These are phyloP conservation scores for Cantharis rufa DNA, from an alignment of 2,888 invertebrate species.

Conservation along the genomic window DNA sequence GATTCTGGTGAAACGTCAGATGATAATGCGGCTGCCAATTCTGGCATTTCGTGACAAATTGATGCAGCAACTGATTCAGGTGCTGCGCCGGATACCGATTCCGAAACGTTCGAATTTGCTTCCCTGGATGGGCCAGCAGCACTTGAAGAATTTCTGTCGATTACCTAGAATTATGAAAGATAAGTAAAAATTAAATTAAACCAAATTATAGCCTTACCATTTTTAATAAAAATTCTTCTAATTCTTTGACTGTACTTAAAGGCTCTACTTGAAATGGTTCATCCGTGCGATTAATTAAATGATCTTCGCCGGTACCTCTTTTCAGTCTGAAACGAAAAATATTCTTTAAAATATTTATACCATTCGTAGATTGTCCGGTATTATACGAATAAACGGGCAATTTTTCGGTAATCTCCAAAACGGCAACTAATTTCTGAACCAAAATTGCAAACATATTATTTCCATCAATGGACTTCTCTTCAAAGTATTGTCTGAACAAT, in stretches of 20 bases:
- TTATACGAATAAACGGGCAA: constrained; percentile 92
- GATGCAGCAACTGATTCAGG: neutral
- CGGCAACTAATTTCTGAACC: constrained; percentile 89
- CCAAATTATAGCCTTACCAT: constrained; percentile 66
- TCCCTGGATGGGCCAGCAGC: neutral
- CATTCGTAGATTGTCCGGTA: constrained; percentile 80
- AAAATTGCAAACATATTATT: constrained; percentile 64
- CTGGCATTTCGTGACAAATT: neutral
- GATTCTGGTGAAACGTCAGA: neutral
- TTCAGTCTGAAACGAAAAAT: constrained; percentile 88
- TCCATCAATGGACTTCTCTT: constrained; percentile 50
- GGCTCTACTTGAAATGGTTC: constrained; percentile 94
- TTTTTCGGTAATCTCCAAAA: constrained; percentile 95
- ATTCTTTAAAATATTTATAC: constrained; percentile 90
- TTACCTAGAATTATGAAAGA: constrained; percentile 65
- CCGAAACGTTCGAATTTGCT: neutral
- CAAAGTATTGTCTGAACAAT: constrained; percentile 73
- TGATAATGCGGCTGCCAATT: neutral
- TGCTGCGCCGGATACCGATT: neutral
- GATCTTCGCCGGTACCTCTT: constrained; percentile 77
- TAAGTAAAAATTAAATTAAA: too few relatives aligned
- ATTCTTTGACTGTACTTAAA: constrained; percentile 87
- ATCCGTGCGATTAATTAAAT: constrained; percentile 90
- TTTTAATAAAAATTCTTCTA: constrained; percentile 90
- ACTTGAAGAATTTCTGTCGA: neutral